Percentiles rank a stretch among this genome's conserved stretches.
These are phyloP conservation scores for Apteryx mantelli DNA, from an alignment of 2,113 vertebrate species.

Conservation along the genomic window DNA sequence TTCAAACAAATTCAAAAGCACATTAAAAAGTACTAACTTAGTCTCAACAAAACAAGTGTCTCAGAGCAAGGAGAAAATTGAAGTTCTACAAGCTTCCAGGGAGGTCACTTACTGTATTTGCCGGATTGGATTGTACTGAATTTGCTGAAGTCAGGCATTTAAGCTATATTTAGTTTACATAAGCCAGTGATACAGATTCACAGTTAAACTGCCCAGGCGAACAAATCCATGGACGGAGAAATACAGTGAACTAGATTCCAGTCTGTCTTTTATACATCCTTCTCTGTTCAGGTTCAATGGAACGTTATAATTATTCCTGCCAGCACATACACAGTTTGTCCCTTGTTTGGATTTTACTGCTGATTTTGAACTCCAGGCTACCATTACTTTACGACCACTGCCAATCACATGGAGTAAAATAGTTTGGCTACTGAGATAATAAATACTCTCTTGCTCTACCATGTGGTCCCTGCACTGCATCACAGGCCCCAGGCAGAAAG, in stretches of 20 bases:
- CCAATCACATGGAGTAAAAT: neutral
- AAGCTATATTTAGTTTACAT: constrained; percentile 16
- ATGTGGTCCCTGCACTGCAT: too few relatives aligned
- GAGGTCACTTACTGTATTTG: neutral
- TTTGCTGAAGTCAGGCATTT: constrained; percentile 12
- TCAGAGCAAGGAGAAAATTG: neutral
- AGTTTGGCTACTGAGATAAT: neutral
- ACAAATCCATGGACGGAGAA: neutral
- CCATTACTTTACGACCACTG: neutral
- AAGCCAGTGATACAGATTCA: constrained; percentile 28
- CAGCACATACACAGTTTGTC: neutral
- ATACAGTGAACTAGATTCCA: neutral
- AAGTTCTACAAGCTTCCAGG: neutral
- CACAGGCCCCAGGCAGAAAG: neutral
- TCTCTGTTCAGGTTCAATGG: neutral
- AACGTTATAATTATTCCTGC: neutral
- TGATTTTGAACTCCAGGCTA: neutral
- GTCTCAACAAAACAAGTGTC: neutral
- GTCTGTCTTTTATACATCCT: neutral
- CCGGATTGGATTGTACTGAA: neutral
- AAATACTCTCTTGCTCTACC: neutral
- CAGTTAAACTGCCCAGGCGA: neutral
- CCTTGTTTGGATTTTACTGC: neutral
- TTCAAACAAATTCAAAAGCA: neutral
- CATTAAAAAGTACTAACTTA: neutral